These are phyloP conservation scores for Cavia porcellus DNA, from an alignment of 2,113 vertebrate genomes.

Conservation along the genomic window DNA sequence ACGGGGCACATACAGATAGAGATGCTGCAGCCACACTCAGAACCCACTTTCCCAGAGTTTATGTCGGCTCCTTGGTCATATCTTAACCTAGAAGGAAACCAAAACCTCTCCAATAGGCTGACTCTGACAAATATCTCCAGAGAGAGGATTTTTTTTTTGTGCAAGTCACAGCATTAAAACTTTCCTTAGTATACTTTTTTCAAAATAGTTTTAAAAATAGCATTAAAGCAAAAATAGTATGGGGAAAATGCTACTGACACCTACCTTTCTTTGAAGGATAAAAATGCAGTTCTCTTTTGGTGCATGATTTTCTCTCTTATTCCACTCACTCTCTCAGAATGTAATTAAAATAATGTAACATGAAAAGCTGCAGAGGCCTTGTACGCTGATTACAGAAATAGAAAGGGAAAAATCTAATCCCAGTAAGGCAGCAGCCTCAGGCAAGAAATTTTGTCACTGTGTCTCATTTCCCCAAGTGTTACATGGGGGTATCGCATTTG, in stretches of 20 bases:
- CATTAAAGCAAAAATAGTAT: constrained; percentile 26
- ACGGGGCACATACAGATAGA: background rate
- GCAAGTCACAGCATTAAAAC: background rate
- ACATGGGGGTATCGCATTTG: background rate
- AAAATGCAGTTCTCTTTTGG: constrained; percentile 11
- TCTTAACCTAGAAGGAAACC: background rate
- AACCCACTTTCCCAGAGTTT: background rate
- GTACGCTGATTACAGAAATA: constrained; percentile 1
- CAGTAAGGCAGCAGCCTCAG: background rate
- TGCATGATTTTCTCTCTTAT: background rate
- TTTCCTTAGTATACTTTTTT: constrained; percentile 34
- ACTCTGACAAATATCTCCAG: background rate
- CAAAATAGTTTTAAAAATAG: constrained; percentile 32
- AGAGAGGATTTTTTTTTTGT: background rate
- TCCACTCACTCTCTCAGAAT: constrained; percentile 15
- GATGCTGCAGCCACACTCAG: background rate
- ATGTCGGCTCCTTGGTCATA: background rate
- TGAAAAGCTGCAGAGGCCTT: constrained; percentile 18
- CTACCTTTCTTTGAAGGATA: constrained; percentile 26
- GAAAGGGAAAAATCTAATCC: constrained; percentile 9
- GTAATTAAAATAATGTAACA: constrained; percentile 61
- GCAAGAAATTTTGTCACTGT: constrained; percentile 19
- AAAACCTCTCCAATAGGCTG: background rate
- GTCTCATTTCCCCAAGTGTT: constrained; percentile 10
- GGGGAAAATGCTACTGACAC: background rate